Conservation (phyloP, 2,113 vertebrate genomes). For the Callionymus lyra region DNA sequence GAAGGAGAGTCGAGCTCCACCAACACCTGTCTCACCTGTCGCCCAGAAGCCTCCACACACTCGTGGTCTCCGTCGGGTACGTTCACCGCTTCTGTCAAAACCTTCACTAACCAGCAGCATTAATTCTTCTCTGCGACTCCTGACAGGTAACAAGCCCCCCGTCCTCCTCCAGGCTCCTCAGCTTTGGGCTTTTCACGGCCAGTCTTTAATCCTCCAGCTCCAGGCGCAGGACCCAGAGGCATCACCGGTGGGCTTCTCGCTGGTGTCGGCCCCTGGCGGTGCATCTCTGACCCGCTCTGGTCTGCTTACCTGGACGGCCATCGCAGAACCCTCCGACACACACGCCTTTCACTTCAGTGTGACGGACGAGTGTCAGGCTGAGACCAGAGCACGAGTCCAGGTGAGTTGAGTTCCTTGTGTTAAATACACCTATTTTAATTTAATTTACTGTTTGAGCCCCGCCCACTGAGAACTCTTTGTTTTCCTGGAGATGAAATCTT, state of each 20-base stretch:
- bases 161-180: constrained; percentile 60
- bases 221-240: constrained; percentile 78
- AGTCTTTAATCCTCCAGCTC: constrained; percentile 78
- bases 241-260: constrained; percentile 68
- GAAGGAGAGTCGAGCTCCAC: constrained; percentile 71
- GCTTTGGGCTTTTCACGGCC: constrained; percentile 73
- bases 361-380: constrained; percentile 73
- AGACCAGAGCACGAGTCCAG: constrained; percentile 61
- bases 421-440: too few species aligned
- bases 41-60: constrained; percentile 71
- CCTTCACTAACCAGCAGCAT: background rate
- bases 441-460: too few species aligned
- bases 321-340: constrained; percentile 14
- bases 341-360: constrained; percentile 68
- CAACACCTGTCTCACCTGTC: constrained; percentile 77
- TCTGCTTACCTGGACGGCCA: constrained; percentile 74
- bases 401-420: too few species aligned
- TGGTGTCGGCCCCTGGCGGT: constrained; percentile 71
- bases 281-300: constrained; percentile 74
- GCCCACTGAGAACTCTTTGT: too few species aligned
- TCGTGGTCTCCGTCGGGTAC: constrained; percentile 79
- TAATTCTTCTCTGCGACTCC: background rate
- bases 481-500: too few species aligned
- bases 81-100: background rate
- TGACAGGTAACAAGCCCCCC: constrained; percentile 75